Percentiles rank a stretch among this genome's conserved stretches.
phyloP scores from a whole-genome alignment of 2,888 invertebrate genomes.

The Megamerina dolium region DNA sequence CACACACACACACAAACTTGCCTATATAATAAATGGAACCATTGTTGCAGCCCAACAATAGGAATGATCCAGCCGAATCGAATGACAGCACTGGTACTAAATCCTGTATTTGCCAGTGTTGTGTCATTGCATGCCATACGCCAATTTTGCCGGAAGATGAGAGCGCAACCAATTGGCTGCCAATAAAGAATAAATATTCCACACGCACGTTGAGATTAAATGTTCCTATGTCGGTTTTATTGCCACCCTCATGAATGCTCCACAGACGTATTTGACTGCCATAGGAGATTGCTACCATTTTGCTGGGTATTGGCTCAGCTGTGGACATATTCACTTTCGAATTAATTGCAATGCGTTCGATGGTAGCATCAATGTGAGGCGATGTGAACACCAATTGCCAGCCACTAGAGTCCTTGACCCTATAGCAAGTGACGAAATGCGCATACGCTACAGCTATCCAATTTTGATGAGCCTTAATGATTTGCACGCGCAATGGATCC shows the following conservation, averaged over 20 bases:
- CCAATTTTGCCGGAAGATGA: constrained; percentile 91
- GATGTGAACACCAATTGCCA: constrained; percentile 95
- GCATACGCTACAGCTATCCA: constrained; percentile 97
- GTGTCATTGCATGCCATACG: constrained; percentile 99
- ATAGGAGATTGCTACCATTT: constrained; percentile 80
- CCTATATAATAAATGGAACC: constrained; percentile 97
- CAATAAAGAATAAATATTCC: constrained; percentile 95
- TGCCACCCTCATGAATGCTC: constrained; percentile 73
- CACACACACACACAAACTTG: constrained; percentile 43
- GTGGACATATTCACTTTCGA: constrained; percentile 53
- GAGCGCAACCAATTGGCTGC: constrained; percentile 93
- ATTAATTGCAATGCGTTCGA: constrained; percentile 89
- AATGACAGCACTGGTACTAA: constrained; percentile 86
- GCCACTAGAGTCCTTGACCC: constrained; percentile 92
- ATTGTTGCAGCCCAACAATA: constrained; percentile 90
- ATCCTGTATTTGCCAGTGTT: constrained; percentile 97
- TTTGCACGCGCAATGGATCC: constrained; percentile 82
- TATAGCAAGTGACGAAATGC: constrained; percentile 89
- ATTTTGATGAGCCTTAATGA: constrained; percentile 94
- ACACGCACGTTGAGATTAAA: constrained; percentile 89
- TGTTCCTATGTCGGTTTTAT: constrained; percentile 70
- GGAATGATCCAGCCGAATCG: constrained; percentile 94
- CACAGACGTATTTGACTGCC: constrained; percentile 71
- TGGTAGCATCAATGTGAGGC: constrained; percentile 76
- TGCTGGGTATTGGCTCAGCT: constrained; percentile 55